Percentiles rank a stretch among this genome's conserved stretches.
Evolutionary conservation across 2,797 vertebrate species (phyloP).

Genomic region (Periophthalmus magnuspinnatus): DNA sequence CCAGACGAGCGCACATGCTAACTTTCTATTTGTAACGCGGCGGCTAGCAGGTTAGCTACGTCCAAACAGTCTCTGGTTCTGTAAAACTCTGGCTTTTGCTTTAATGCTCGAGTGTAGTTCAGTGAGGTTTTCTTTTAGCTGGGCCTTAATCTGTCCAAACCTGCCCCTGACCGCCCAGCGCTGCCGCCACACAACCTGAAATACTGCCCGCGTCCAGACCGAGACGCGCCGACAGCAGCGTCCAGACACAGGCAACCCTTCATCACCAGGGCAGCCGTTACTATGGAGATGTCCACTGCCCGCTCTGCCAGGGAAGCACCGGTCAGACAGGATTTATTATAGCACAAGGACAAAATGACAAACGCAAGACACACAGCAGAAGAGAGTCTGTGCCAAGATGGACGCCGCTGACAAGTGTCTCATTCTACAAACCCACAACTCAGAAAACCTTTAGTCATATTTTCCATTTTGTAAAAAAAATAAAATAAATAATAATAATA

Average conservation of each 20-base stretch:
- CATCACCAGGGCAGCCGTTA: slow-evolving; percentile 62
- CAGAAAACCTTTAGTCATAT: too few relatives aligned
- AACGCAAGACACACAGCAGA: neutral
- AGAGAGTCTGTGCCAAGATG: neutral
- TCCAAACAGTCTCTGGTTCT: neutral
- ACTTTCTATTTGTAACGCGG: too few relatives aligned
- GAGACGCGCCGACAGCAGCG: slow-evolving; percentile 19
- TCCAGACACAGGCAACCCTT: slow-evolving; percentile 57
- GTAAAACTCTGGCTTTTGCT: slow-evolving; percentile 40
- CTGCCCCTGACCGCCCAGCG: slow-evolving; percentile 18
- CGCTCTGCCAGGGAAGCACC: slow-evolving; percentile 55
- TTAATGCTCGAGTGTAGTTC: slow-evolving; percentile 40
- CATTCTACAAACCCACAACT: too few relatives aligned
- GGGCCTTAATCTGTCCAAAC: slow-evolving; percentile 56
- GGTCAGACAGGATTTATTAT: slow-evolving; percentile 55
- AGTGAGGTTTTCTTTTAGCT: slow-evolving; percentile 51
- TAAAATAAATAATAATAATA: too few relatives aligned
- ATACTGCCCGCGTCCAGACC: slow-evolving; percentile 11
- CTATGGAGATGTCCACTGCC: slow-evolving; percentile 55
- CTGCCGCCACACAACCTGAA: slow-evolving; percentile 8
- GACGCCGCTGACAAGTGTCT: neutral
- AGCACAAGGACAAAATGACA: slow-evolving; percentile 31
- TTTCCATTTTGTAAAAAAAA: too few relatives aligned
- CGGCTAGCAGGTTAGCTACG: too few relatives aligned
- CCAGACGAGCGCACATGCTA: too few relatives aligned